phyloP scores from a whole-genome alignment of 2,113 vertebrate genomes.

The Aythya baeri region DNA sequence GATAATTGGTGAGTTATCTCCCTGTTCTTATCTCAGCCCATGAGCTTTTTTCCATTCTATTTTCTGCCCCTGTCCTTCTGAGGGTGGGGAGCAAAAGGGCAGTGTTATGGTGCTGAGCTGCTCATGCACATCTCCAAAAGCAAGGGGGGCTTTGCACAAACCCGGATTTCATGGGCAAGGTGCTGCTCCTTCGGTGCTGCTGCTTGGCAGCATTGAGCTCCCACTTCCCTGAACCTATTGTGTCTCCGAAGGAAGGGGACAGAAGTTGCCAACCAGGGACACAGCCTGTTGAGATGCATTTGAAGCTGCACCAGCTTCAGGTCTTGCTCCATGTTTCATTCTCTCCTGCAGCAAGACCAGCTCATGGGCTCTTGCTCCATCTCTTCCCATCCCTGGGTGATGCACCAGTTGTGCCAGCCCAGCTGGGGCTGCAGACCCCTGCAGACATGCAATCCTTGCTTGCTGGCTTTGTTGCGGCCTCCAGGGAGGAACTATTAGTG shows the following conservation, averaged over 20 bases:
- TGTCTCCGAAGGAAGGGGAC: not conserved
- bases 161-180: accelerated
- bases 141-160: not conserved
- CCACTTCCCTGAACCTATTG: not conserved
- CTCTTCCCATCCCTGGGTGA: not conserved
- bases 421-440: not conserved
- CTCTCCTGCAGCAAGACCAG: not conserved
- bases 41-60: no score
- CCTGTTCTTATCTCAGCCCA: no score
- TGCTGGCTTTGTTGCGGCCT: not conserved
- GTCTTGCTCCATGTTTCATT: not conserved
- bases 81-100: no score
- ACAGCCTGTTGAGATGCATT: not conserved
- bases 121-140: not conserved
- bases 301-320: not conserved
- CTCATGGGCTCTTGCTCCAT: not conserved
- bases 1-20: no score
- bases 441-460: not conserved
- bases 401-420: not conserved
- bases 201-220: not conserved
- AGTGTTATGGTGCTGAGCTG: no score
- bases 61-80: no score
- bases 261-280: not conserved
- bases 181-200: not conserved
- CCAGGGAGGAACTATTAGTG: not conserved